A percentile compares a stretch with the other conserved stretches of the same genome.
phyloP scores from a whole-genome alignment of 2,797 vertebrate genomes.

The Muscicapa striata region DNA sequence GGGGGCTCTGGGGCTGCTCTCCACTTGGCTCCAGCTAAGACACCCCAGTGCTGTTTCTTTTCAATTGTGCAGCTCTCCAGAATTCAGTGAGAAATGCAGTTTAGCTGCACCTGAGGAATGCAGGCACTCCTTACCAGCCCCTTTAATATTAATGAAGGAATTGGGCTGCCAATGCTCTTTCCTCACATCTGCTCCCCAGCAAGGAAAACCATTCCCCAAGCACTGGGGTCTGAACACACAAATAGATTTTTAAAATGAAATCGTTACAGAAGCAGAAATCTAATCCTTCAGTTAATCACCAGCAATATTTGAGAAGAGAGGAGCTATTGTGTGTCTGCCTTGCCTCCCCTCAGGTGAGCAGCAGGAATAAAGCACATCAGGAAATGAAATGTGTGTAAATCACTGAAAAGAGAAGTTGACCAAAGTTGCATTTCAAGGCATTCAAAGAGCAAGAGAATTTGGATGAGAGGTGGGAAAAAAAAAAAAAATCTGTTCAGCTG shows the following conservation, averaged over 20 bases:
- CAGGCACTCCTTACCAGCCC: neutral
- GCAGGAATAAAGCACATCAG: neutral
- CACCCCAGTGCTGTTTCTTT: neutral
- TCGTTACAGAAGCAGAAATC: neutral
- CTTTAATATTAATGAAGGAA: slow-evolving; percentile 9
- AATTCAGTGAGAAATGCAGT: neutral
- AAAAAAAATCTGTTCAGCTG: neutral
- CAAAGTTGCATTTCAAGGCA: neutral
- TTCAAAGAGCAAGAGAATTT: neutral
- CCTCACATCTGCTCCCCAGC: neutral
- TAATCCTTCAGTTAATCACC: slow-evolving; percentile 44
- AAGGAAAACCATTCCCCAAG: neutral
- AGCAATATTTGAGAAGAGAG: neutral
- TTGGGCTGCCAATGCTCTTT: neutral
- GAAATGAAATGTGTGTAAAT: slow-evolving; percentile 30
- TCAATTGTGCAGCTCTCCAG: neutral
- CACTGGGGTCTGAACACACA: neutral
- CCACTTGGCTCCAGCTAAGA: neutral
- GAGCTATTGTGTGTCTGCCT: neutral
- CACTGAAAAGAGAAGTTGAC: neutral
- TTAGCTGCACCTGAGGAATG: neutral
- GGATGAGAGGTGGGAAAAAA: neutral
- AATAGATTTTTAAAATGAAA: slow-evolving; percentile 8
- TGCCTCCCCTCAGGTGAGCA: neutral
- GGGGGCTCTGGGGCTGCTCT: neutral